Percentiles rank a stretch among this genome's conserved stretches.
Evolutionary conservation across 2,113 vertebrate genomes (phyloP).

Genomic region (Syrrhaptes paradoxus): DNA sequence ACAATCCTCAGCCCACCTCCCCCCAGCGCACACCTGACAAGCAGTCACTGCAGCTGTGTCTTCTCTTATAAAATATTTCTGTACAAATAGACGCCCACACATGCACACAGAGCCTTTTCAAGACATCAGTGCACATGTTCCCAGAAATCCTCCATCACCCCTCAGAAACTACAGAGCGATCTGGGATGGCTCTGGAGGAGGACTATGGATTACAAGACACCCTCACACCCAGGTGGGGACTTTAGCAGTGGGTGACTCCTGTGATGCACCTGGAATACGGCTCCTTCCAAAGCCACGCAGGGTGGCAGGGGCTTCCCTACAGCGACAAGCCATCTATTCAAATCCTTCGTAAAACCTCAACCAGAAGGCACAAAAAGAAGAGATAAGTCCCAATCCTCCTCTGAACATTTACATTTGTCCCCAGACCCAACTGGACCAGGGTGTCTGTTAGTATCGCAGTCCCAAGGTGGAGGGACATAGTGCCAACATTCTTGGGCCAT

Average conservation of each 20-base stretch:
- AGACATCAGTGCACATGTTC: accelerated
- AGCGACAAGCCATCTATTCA: background rate
- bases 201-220: background rate
- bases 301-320: background rate
- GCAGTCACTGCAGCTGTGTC: background rate
- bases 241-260: no score
- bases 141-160: background rate
- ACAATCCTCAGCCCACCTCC: background rate
- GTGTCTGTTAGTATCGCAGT: no score
- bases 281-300: background rate
- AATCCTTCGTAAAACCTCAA: background rate
- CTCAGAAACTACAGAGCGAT: background rate
- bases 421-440: background rate
- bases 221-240: background rate
- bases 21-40: background rate
- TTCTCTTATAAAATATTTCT: background rate
- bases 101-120: background rate
- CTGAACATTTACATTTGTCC: background rate
- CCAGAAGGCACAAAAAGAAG: background rate
- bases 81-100: accelerated
- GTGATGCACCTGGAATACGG: background rate
- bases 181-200: background rate
- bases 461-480: background rate
- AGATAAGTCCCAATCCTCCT: background rate
- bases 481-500: accelerated